Conservation (phyloP, 2,888 invertebrate genomes). For the Agriotes lineatus region DNA sequence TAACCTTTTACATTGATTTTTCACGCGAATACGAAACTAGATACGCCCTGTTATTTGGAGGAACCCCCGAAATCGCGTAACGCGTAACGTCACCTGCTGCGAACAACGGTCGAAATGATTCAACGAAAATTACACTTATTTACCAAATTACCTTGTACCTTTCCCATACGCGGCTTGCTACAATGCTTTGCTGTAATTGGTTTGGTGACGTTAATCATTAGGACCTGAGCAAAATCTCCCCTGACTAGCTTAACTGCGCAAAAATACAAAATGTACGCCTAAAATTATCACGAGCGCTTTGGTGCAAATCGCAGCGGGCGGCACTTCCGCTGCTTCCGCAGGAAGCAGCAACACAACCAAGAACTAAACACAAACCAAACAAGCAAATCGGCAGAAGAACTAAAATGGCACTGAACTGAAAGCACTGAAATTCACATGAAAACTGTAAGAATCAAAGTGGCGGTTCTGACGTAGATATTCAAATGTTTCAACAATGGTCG, state of each 20-base stretch:
- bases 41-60: slow-evolving; percentile 22
- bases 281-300: background rate
- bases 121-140: slow-evolving; percentile 11
- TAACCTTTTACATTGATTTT: slow-evolving; percentile 64
- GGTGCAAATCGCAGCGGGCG: slow-evolving; percentile 1
- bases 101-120: slow-evolving; percentile 6
- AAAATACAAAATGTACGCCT: too few relatives aligned
- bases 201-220: slow-evolving; percentile 9
- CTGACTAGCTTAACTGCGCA: too few relatives aligned
- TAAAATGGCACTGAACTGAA: slow-evolving; percentile 58
- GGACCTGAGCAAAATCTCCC: background rate
- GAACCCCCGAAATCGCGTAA: too few relatives aligned
- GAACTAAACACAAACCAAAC: slow-evolving; percentile 8
- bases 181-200: slow-evolving; percentile 17
- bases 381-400: background rate
- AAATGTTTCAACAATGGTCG: slow-evolving; percentile 64
- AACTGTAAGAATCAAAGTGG: slow-evolving; percentile 63
- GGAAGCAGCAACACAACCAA: background rate
- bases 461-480: slow-evolving; percentile 64
- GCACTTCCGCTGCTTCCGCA: background rate
- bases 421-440: slow-evolving; percentile 65
- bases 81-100: too few relatives aligned
- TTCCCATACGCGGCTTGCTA: slow-evolving; percentile 14
- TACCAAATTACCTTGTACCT: slow-evolving; percentile 17
- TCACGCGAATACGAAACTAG: slow-evolving; percentile 39